Evolutionary conservation across 2,113 vertebrate species (phyloP), one percentile per base, ranked within the genome.

Genomic region (Eonycteris spelaea): DNA sequence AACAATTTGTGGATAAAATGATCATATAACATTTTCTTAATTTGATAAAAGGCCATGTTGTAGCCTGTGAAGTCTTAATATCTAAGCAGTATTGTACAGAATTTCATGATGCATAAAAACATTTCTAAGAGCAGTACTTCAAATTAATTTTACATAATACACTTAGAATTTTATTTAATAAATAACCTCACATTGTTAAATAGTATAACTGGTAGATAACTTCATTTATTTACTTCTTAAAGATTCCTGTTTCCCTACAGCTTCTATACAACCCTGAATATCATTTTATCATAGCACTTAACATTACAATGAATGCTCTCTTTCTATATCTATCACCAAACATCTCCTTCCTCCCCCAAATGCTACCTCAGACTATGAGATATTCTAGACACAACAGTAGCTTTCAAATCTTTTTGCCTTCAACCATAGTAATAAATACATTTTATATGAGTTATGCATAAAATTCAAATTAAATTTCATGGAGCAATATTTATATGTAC

Each of bases 381-480:
- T 48, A 70, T 67, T 90, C 15, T 38, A 77, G 33, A 94, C 48
- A 51, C 48, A 51, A 63, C 1, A 53, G 24, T 55, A 90, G 1
- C 19, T 94, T 74, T 92, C 33, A 88, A 68, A 84, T 15, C 13
- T 73, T 92, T 89, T 90, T 95, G n/a, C 48, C 4, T 65, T 95
- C 45, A 92, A 26, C 26, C 21, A 61, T 74, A 67, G 38, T 40
- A 21, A 86, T 38, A 78, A 94, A 90, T 38, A 48, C 0, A 21
- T 74, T 92, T 59, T 67, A 63, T 73, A 26, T 90, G 48, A 75
- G 55, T 70, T 74, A 57, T 63, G 12, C 7, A 71, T 87, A 92
- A 86, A 95, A 55, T 7, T 87, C 24, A 83, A 93, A 67, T 68
- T 86, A 80, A 94, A 73, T 96, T 96, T 94, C 48, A 84, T 48